These are phyloP conservation scores for Urocolius indicus DNA, from an alignment of 2,113 vertebrate genomes.

Conservation along the genomic window DNA sequence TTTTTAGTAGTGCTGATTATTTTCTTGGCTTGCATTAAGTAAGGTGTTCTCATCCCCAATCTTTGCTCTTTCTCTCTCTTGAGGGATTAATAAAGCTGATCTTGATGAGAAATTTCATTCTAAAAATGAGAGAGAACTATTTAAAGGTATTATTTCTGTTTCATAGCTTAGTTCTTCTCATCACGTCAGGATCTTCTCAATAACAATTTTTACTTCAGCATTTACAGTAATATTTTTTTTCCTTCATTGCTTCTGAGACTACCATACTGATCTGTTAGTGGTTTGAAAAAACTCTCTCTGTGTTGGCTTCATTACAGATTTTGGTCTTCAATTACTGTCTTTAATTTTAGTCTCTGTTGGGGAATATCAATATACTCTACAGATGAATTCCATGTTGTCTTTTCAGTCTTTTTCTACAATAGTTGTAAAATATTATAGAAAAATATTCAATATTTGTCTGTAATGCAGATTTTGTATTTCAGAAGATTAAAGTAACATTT, in stretches of 20 bases:
- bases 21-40: not conserved
- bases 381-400: not conserved
- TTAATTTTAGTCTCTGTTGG: not conserved
- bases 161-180: not conserved
- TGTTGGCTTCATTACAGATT: not conserved
- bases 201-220: not conserved
- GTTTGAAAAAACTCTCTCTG: not conserved
- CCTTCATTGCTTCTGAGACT: not conserved
- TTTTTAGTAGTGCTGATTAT: not conserved
- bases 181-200: not conserved
- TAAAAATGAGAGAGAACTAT: not conserved
- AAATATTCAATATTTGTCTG: slow-evolving; percentile 25
- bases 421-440: not conserved
- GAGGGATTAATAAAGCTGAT: not conserved
- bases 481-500: slow-evolving; percentile 39
- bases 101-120: not conserved
- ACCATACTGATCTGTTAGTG: not conserved
- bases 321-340: not conserved
- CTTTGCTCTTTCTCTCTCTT: not conserved
- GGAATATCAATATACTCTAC: not conserved
- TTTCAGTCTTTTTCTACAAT: not conserved
- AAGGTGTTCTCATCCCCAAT: not conserved
- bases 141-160: not conserved
- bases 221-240: not conserved
- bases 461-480: slow-evolving; percentile 24